These are phyloP conservation scores for Orchesellides sinensis DNA, from an alignment of 2,888 invertebrate genomes.

Conservation along the genomic window DNA sequence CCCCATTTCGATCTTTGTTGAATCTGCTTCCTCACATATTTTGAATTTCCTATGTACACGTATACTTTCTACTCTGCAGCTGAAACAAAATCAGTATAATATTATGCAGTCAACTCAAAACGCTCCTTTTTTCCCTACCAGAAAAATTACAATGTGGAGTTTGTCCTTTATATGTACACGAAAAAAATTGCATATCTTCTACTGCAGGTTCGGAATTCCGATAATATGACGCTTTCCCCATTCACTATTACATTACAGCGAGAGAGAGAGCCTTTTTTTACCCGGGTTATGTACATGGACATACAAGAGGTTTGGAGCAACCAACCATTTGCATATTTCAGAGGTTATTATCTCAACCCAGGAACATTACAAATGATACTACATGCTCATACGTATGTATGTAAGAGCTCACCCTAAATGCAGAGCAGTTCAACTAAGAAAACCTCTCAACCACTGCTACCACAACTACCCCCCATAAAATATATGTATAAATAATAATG, in stretches of 20 bases:
- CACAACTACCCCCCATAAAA: not conserved
- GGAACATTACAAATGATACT: slow-evolving; percentile 37
- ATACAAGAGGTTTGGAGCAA: too few relatives aligned
- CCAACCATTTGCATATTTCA: slow-evolving; percentile 36
- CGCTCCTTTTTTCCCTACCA: not conserved
- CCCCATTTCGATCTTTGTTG: slow-evolving; percentile 7
- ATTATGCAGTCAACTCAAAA: not conserved
- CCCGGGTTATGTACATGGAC: too few relatives aligned
- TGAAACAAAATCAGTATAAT: not conserved
- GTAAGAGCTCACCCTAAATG: slow-evolving; percentile 4
- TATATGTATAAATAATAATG: not conserved
- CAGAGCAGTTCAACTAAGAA: slow-evolving; percentile 10
- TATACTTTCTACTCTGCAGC: not conserved
- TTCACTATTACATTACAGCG: not conserved
- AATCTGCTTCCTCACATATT: slow-evolving; percentile 25
- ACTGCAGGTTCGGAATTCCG: not conserved
- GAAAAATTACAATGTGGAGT: slow-evolving; percentile 12
- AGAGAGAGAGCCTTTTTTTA: not conserved
- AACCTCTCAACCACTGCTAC: slow-evolving; percentile 14
- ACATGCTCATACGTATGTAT: too few relatives aligned
- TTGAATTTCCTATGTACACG: slow-evolving; percentile 8
- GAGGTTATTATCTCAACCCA: slow-evolving; percentile 40
- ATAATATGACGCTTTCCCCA: not conserved
- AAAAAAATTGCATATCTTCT: not conserved
- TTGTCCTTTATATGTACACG: not conserved